phyloP scores from a whole-genome alignment of 92 coral and sea anemone genomes.

The Pocillopora meandrina region DNA sequence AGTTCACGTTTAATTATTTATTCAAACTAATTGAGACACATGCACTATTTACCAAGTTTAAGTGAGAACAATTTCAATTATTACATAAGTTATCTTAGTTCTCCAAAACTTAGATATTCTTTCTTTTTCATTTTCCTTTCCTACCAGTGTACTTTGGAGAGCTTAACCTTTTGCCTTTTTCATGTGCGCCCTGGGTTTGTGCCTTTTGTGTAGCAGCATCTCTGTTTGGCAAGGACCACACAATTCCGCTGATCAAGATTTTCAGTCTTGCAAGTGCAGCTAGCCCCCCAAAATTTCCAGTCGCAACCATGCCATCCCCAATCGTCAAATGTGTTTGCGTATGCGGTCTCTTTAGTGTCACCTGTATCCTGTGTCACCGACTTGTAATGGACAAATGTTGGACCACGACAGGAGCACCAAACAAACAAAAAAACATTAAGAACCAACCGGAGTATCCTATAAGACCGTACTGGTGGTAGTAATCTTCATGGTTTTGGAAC shows the following conservation, averaged over 20 bases:
- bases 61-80: too few relatives aligned
- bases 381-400: background rate
- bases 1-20: too few relatives aligned
- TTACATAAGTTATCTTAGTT: too few relatives aligned
- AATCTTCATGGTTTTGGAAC: background rate
- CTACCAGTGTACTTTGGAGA: too few relatives aligned
- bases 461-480: background rate
- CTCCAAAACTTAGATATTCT: too few relatives aligned
- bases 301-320: constrained; percentile 31
- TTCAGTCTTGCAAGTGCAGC: background rate
- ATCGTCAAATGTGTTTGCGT: background rate
- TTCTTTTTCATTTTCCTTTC: too few relatives aligned
- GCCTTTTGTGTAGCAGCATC: background rate
- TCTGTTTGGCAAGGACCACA: background rate
- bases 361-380: background rate
- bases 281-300: background rate
- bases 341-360: background rate
- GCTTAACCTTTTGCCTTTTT: too few relatives aligned
- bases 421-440: too few relatives aligned
- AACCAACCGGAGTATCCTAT: too few relatives aligned
- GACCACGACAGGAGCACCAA: background rate
- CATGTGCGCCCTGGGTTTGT: too few relatives aligned
- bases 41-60: too few relatives aligned
- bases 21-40: too few relatives aligned
- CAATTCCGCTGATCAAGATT: background rate